Conservation (phyloP, 2,113 vertebrate species). For the Prolemur simus region DNA sequence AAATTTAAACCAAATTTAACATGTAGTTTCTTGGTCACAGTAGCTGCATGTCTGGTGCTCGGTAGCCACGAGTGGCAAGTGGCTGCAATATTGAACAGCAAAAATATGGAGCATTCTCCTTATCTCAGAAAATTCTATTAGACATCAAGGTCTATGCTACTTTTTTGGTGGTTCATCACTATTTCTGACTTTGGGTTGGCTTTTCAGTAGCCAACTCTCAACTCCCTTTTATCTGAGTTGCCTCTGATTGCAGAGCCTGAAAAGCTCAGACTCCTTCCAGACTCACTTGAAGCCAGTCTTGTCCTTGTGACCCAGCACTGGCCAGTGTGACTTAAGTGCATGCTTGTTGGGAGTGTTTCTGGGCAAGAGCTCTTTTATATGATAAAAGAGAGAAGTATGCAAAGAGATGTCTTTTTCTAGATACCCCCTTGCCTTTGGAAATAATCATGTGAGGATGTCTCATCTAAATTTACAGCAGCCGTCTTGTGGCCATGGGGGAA, state of each 20-base stretch:
- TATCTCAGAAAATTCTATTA: not conserved
- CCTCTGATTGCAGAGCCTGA: not conserved
- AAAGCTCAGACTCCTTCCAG: not conserved
- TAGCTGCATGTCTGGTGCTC: not conserved
- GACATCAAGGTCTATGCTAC: not conserved
- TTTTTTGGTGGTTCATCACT: not conserved
- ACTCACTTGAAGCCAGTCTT: not conserved
- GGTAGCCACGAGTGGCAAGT: not conserved
- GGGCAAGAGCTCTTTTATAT: not conserved
- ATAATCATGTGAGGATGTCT: not conserved
- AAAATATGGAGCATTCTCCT: not conserved
- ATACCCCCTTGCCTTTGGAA: not conserved
- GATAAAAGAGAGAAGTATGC: not conserved
- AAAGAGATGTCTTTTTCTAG: not conserved
- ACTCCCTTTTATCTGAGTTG: not conserved
- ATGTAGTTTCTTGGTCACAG: not conserved
- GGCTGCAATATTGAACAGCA: not conserved
- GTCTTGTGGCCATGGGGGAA: not conserved
- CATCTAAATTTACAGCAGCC: not conserved
- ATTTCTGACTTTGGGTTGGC: not conserved
- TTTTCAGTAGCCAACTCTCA: not conserved
- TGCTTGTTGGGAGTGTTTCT: not conserved
- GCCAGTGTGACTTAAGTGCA: not conserved
- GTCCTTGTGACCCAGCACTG: not conserved
- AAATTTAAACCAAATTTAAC: constrained; percentile 24